A percentile compares a stretch with the other conserved stretches of the same genome.
Evolutionary conservation across 2,113 vertebrate genomes (phyloP).

Genomic region (Pelvicachromis taeniatus): DNA sequence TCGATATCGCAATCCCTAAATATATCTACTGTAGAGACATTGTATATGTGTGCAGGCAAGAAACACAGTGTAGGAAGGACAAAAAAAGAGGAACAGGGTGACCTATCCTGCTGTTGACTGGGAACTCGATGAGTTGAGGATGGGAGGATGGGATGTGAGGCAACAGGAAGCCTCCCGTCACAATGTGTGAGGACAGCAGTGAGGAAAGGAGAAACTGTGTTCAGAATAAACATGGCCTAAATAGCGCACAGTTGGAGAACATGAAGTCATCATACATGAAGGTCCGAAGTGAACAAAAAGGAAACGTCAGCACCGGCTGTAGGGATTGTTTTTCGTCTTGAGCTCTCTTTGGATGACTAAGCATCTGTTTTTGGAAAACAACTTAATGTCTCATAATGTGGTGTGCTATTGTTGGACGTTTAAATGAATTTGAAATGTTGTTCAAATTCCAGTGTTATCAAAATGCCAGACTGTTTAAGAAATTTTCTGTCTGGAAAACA

Average conservation of each 20-base stretch:
- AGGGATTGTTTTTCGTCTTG: neutral
- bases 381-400: neutral
- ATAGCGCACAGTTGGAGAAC: slow-evolving; percentile 23
- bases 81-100: slow-evolving; percentile 33
- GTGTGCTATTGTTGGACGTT: neutral
- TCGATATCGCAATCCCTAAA: neutral
- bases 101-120: slow-evolving; percentile 45
- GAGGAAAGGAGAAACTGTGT: slow-evolving; percentile 14
- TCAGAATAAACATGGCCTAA: slow-evolving; percentile 29
- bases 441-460: neutral
- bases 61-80: neutral
- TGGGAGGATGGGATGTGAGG: slow-evolving; percentile 57
- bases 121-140: slow-evolving; percentile 47
- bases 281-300: neutral
- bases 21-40: neutral
- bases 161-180: slow-evolving; percentile 54
- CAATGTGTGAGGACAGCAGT: slow-evolving; percentile 51
- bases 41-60: neutral
- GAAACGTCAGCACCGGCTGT: slow-evolving; percentile 21
- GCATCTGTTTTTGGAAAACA: neutral
- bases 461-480: neutral
- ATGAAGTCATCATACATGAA: neutral
- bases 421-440: neutral
- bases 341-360: neutral
- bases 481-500: neutral